Percentiles rank a stretch among this genome's conserved stretches.
phyloP scores from a whole-genome alignment of 2,113 vertebrate species.

The Brienomyrus brachyistius region DNA sequence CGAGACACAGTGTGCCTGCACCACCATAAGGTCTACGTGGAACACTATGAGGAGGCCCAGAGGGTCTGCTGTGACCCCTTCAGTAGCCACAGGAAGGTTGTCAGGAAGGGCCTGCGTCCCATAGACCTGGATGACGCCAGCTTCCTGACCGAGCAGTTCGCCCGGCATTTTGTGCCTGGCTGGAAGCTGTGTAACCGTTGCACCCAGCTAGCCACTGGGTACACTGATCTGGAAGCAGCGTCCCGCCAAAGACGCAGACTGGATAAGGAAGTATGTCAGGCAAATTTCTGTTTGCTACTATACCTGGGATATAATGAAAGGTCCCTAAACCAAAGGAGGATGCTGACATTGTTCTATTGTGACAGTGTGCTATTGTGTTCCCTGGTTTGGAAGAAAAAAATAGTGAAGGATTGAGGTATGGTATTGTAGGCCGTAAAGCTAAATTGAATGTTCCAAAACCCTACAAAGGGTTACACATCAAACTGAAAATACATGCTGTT shows the following conservation, averaged over 20 bases:
- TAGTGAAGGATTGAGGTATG: neutral
- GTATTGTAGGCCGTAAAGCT: neutral
- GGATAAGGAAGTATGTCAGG: constrained; percentile 59
- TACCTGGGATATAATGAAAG: neutral
- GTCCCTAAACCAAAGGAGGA: neutral
- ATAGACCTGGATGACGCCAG: constrained; percentile 65
- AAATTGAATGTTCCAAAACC: neutral
- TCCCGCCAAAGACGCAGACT: constrained; percentile 58
- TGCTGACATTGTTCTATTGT: neutral
- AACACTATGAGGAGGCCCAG: constrained; percentile 65
- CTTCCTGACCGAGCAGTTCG: constrained; percentile 64
- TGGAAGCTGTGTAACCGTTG: constrained; percentile 72
- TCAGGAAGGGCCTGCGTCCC: constrained; percentile 61
- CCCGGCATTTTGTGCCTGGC: constrained; percentile 66
- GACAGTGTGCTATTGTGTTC: neutral
- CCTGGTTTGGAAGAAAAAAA: neutral
- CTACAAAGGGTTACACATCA: neutral
- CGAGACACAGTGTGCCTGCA: constrained; percentile 66
- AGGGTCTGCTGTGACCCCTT: constrained; percentile 69
- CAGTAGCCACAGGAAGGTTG: constrained; percentile 63
- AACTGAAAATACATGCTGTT: neutral
- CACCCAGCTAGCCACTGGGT: constrained; percentile 66
- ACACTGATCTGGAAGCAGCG: constrained; percentile 59
- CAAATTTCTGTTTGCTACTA: neutral
- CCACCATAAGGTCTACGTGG: constrained; percentile 66